Evolutionary conservation across 2,113 vertebrate genomes (phyloP).

Genomic region (Urocolius indicus): DNA sequence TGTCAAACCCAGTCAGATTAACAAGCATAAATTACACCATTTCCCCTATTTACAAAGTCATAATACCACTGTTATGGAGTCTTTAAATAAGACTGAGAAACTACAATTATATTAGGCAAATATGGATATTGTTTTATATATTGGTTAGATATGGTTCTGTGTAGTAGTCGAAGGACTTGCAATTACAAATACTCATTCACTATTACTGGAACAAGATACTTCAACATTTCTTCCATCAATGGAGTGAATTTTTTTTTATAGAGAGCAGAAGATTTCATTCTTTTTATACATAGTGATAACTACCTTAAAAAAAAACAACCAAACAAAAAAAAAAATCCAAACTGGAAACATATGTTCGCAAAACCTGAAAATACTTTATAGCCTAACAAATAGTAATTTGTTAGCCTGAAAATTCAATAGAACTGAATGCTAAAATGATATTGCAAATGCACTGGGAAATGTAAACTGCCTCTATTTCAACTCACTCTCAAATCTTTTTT

Average conservation of each 20-base stretch:
- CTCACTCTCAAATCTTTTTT: neutral
- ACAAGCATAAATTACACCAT: neutral
- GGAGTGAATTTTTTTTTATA: neutral
- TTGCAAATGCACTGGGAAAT: neutral
- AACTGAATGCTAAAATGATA: neutral
- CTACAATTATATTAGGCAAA: neutral
- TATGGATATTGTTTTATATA: neutral
- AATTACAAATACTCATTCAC: neutral
- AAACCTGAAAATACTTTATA: neutral
- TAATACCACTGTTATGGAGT: neutral
- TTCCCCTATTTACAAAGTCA: neutral
- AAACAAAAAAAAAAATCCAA: accelerated
- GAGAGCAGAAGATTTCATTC: neutral
- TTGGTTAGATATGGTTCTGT: neutral
- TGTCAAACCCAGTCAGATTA: neutral
- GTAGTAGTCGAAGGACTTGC: neutral
- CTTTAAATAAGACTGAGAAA: neutral
- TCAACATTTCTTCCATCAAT: neutral
- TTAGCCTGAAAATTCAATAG: neutral
- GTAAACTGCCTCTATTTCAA: neutral
- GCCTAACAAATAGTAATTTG: neutral
- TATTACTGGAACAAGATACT: neutral
- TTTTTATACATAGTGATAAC: neutral
- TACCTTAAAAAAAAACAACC: neutral
- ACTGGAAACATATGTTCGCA: neutral